A percentile compares a stretch with the other conserved stretches of the same genome.
Evolutionary conservation across 2,113 vertebrate genomes (phyloP).

Genomic region (Felis chaus): DNA sequence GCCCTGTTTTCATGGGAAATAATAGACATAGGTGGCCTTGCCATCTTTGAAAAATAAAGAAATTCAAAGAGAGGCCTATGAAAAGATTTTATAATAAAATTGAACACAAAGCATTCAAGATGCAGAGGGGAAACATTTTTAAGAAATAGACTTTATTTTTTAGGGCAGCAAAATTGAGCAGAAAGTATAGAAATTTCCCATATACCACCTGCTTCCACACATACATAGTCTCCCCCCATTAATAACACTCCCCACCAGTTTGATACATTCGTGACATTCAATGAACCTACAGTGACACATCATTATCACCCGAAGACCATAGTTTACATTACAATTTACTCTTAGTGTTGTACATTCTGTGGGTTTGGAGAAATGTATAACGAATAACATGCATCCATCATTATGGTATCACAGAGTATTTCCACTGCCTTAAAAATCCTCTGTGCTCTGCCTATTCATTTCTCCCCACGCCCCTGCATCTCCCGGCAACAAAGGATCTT

Average conservation of each 20-base stretch:
- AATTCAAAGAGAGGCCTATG: not conserved
- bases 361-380: not conserved
- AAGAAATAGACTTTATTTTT: not conserved
- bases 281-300: not conserved
- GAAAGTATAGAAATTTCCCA: not conserved
- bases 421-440: not conserved
- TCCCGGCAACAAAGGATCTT: not conserved
- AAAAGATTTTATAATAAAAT: slow-evolving; percentile 6
- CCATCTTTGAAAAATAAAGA: not conserved
- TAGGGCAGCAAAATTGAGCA: not conserved
- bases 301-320: not conserved
- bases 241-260: not conserved
- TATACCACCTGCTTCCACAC: too few species aligned
- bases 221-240: not conserved
- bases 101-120: not conserved
- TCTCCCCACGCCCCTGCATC: not conserved
- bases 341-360: not conserved
- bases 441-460: not conserved
- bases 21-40: not conserved
- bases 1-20: not conserved
- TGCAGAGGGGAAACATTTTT: not conserved
- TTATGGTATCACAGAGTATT: not conserved
- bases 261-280: not conserved
- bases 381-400: not conserved
- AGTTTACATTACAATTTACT: not conserved